Evolutionary conservation across 2,888 invertebrate genomes (phyloP).

Genomic region (Drosophila austrosaltans): DNA sequence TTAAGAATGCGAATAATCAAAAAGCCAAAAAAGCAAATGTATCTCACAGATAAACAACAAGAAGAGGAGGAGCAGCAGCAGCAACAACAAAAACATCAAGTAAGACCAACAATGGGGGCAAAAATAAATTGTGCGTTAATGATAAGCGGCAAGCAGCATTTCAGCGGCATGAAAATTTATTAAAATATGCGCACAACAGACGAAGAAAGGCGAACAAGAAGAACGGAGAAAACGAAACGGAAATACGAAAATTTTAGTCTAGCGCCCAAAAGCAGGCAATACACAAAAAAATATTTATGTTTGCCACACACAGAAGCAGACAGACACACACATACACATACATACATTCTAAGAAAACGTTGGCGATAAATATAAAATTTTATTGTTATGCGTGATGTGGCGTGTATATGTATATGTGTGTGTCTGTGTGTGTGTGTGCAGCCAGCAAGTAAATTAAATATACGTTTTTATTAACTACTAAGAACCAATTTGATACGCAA

Average conservation of each 20-base stretch:
- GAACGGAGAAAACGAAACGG: slow-evolving; percentile 16
- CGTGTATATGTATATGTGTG: slow-evolving; percentile 27
- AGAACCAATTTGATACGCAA: slow-evolving; percentile 78
- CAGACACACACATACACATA: slow-evolving; percentile 13
- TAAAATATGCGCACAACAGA: slow-evolving; percentile 71
- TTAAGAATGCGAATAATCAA: slow-evolving; percentile 75
- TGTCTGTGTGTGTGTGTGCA: slow-evolving; percentile 31
- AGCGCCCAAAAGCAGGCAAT: slow-evolving; percentile 54
- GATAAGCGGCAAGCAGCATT: slow-evolving; percentile 76
- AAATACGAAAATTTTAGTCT: slow-evolving; percentile 30
- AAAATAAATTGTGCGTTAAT: slow-evolving; percentile 81
- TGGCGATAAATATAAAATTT: slow-evolving; percentile 80
- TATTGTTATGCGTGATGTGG: slow-evolving; percentile 70
- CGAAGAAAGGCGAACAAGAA: slow-evolving; percentile 18
- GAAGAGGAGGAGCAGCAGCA: slow-evolving; percentile 32
- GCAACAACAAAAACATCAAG: slow-evolving; percentile 56
- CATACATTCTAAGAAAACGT: slow-evolving; percentile 67
- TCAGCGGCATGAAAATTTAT: slow-evolving; percentile 76
- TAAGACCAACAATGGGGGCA: slow-evolving; percentile 41
- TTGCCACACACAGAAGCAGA: slow-evolving; percentile 44
- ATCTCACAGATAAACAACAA: slow-evolving; percentile 70
- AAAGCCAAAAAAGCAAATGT: slow-evolving; percentile 77
- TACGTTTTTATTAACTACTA: slow-evolving; percentile 80
- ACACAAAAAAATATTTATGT: slow-evolving; percentile 64
- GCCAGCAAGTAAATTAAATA: slow-evolving; percentile 76